phyloP scores from a whole-genome alignment of 2,888 invertebrate genomes.

The Tetragnatha montana region DNA sequence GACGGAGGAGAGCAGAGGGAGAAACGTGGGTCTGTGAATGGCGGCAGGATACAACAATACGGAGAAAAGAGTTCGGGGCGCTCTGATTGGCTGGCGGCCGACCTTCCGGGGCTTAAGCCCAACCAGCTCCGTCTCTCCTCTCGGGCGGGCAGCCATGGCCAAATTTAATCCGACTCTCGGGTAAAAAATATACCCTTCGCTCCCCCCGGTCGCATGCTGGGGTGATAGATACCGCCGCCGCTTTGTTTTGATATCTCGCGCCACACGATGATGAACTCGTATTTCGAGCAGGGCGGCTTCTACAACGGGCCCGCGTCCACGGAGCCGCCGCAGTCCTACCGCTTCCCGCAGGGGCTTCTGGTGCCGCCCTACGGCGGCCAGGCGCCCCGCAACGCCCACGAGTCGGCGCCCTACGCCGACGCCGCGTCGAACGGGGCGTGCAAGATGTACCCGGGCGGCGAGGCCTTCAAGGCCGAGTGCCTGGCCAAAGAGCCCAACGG shows the following conservation, averaged over 20 bases:
- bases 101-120: conserved; percentile 68
- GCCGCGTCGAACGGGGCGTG: conserved; percentile 67
- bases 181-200: conserved; percentile 55
- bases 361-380: conserved; percentile 84
- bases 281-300: conserved; percentile 96
- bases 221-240: conserved; percentile 31
- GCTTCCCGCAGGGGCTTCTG: conserved; percentile 85
- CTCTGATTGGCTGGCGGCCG: conserved; percentile 63
- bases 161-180: conserved; percentile 69
- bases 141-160: conserved; percentile 57
- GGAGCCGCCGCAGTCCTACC: conserved; percentile 83
- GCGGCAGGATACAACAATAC: conserved; percentile 68
- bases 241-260: conserved; percentile 31
- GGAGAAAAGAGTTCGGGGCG: conserved; percentile 67
- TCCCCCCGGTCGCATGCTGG: conserved; percentile 7
- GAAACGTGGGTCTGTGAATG: conserved; percentile 64
- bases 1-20: conserved; percentile 26
- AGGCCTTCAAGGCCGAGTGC: conserved; percentile 71
- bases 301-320: conserved; percentile 88
- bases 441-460: conserved; percentile 71
- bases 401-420: conserved; percentile 56
- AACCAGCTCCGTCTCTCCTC: conserved; percentile 60
- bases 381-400: conserved; percentile 62
- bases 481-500: conserved; percentile 72
- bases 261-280: conserved; percentile 87